Evolutionary conservation across 2,797 vertebrate species (phyloP), one percentile per base, ranked within the genome.

Genomic region (Rallus crepitans): DNA sequence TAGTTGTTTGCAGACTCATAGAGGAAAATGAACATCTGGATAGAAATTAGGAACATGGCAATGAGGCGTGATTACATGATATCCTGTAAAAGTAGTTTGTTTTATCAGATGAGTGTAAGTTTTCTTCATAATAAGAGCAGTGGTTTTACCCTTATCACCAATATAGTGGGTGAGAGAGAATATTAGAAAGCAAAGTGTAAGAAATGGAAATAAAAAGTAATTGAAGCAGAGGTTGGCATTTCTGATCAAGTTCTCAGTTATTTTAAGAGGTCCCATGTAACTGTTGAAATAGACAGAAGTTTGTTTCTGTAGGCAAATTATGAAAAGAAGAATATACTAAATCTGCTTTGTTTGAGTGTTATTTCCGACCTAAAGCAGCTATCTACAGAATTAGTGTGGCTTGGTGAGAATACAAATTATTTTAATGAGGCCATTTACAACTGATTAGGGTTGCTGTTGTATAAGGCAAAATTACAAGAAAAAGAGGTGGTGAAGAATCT

Each of bases 351-450:
- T 57, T 97, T 87, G 48, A 86, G 19, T 94, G 70, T 35, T 77
- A 47, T 94, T 75, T 85, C 40, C 59, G 81, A 9, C 18, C 69
- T 40, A 72, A 75, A 92, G 82, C 64, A 92, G 50, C 66, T 93
- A 59, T 94, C 88, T 64, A 70, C 33, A 75, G 59, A 91, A 82
- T 86, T 73, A 1, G 5, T 95, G 91, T 15, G 55, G 61, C 52
- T 94, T 89, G 89, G 12, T 57, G 19, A 84, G 52, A 69, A 87
- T 85, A 84, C 87, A 93, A 92, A 71, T 82, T 90, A 79, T 84
- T 96, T 96, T 85, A 89, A 52, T 27, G 66, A 91, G 56, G 31
- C 20, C 3, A 31, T 72, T 80, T 93, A 47, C 63, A 48, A 83
- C 85, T 93, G 59, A 37, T 92, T 91, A 91, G 55, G 70, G 57